Evolutionary conservation across 92 coral and sea anemone species (phyloP), one percentile per base, ranked within the genome.

Genomic region (Parazoanthus swiftii): DNA sequence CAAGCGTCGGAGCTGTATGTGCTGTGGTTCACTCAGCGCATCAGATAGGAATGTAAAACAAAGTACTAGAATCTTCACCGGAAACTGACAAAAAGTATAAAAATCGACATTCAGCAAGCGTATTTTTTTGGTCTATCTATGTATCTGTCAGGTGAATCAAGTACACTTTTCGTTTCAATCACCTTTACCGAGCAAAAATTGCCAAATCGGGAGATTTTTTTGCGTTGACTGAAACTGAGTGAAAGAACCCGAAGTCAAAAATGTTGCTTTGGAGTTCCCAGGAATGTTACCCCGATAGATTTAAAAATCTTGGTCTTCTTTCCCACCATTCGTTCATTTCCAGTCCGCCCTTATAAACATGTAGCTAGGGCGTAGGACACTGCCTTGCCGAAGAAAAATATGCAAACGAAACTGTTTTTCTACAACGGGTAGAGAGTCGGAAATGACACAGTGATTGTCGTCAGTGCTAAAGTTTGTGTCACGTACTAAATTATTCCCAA

Each of bases 31-130:
- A 35, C 66, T 9, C 66, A 10, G 20, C 37, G 16, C 76, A n/a
- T 81, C 58, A 81, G 86, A 81, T 23, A 0, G 29, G 38, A 81
- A 81, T 65, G 56, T 5, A 38, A 81, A 29, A 35, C 25, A 81
- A 81, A 81, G 14, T 59, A 8, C 71, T 14, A 59, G 74, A 81
- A 81, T 37, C 4, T 81, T 81, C 74, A 33, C 11, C 46, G 54
- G 44, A 56, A 63, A 7, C 51, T 21, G 16, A 6, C 9, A 33
- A 37, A 59, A 56, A 20, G 37, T 37, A 1, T 36, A 37, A 82
- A 6, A 26, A 36, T 51, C 36, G 63, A 51, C 63, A 23, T 77
- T 29, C 9, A 15, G 16, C 2, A 72, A 72, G 76, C 33, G 39
- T 72, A 72, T 20, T 25, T 20, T 46, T n/a, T 29, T 48, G 7